phyloP scores from a whole-genome alignment of 2,113 vertebrate species.

The Cairina moschata region DNA sequence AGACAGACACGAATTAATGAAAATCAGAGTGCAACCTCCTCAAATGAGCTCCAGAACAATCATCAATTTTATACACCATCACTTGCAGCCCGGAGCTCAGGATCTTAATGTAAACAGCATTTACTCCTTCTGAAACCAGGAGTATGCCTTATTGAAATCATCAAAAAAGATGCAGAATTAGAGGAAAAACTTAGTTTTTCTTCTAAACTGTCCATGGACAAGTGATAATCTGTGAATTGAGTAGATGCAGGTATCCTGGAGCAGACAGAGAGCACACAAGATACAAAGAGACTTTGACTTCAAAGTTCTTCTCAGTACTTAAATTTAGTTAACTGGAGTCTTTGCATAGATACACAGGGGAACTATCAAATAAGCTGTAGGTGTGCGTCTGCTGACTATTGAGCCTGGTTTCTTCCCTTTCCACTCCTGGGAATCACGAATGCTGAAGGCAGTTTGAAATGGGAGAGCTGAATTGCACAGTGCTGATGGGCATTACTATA shows the following conservation, averaged over 20 bases:
- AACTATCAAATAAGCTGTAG: fast-evolving
- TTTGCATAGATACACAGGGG: background rate
- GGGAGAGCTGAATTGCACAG: background rate
- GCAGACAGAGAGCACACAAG: background rate
- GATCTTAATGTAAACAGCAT: background rate
- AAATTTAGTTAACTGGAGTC: background rate
- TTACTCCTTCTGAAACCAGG: background rate
- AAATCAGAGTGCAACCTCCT: background rate
- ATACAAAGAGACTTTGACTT: background rate
- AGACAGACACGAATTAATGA: background rate
- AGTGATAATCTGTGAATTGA: background rate
- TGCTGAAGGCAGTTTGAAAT: background rate
- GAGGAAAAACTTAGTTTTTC: too few relatives aligned
- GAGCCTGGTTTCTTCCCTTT: background rate
- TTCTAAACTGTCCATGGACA: background rate
- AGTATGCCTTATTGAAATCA: background rate
- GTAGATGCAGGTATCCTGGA: background rate
- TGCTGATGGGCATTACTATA: fast-evolving
- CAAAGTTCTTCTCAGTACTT: background rate
- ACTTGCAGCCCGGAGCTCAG: background rate
- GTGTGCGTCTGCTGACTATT: background rate
- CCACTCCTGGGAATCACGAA: background rate
- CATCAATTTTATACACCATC: fast-evolving
- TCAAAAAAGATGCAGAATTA: background rate
- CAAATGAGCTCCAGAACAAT: background rate